Evolutionary conservation across 2,888 invertebrate species (phyloP), one percentile per base, ranked within the genome.

Genomic region (Prenolepis imparis): DNA sequence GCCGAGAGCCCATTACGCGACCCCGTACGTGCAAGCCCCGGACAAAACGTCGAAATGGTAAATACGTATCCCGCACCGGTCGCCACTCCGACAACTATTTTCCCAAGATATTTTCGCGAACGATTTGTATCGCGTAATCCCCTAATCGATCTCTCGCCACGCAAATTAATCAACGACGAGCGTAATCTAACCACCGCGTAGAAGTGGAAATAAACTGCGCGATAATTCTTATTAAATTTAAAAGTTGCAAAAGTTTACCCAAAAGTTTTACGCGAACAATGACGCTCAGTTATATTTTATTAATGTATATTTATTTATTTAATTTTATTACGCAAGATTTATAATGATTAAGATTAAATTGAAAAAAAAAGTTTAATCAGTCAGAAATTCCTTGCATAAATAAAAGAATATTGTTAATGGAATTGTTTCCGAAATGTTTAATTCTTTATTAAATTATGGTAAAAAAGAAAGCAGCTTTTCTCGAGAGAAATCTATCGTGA

Each of bases 1-100:
- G 75, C 84, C 82, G 77, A 85, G 85, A 85, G 85, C 91, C 93
- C 91, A 94, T 93, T 93, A 93, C 87, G 85, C 87, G 85, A 89
- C 84, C 89, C 28, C 88, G 89, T 91, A 90, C 91, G 91, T 90
- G 87, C 89, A 61, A 86, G 87, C 87, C 77, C 82, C 72, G 89
- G 83, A 84, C 87, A 86, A 89, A 91, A 90, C 88, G 87, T 74
- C 83, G 83, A 87, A 89, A 90, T 90, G 86, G 90, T 91, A 91
- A 92, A 90, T 89, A 91, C 84, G 72, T 86, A 84, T 77, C 84
- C 66, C 73, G 61, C 55, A 39, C 70, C 70, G 55, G 64, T 55
- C 39, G 61, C 81, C 68, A 52, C 55, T 66, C 66, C 68, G 55
- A 63, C 70, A 84, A 87, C 86, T 88, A 84, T 82, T 88, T 82